Evolutionary conservation across 2,113 vertebrate genomes (phyloP).

Genomic region (Cochlearius cochlearius): DNA sequence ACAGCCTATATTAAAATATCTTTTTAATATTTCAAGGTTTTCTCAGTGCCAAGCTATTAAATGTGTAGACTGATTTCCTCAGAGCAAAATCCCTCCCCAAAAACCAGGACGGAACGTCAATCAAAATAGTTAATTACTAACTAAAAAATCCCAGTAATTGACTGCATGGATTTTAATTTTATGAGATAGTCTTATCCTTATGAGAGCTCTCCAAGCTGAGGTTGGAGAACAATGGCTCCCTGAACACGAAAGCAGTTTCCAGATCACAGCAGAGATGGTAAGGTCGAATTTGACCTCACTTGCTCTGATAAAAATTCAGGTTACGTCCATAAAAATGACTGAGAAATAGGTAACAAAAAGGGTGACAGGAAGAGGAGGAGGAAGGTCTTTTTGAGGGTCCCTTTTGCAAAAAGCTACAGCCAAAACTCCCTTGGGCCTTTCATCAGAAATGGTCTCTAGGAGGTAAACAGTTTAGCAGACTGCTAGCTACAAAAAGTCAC

Average conservation of each 20-base stretch:
- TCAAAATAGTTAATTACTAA: conserved; percentile 54
- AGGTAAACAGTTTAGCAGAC: background rate
- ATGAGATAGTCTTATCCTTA: conserved; percentile 4
- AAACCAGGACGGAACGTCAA: conserved; percentile 6
- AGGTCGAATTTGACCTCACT: background rate
- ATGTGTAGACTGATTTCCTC: background rate
- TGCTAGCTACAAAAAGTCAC: background rate
- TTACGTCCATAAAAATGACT: background rate
- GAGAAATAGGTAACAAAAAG: background rate
- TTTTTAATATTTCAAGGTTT: conserved; percentile 35
- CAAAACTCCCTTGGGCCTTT: background rate
- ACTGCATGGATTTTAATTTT: conserved; percentile 52
- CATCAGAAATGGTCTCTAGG: background rate
- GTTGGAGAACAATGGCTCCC: background rate
- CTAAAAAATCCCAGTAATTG: conserved; percentile 5
- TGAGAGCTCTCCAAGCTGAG: conserved; percentile 5
- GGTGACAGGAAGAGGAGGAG: background rate
- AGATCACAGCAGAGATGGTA: background rate
- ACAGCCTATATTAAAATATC: background rate
- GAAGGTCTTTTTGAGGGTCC: background rate
- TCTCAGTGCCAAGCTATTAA: conserved; percentile 34
- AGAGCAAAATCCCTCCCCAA: conserved; percentile 7
- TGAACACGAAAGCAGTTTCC: background rate
- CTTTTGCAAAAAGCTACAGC: background rate
- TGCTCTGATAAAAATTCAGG: background rate